Base-by-base conservation (phyloP, 2,113 vertebrate species). In the Nematolebias whitei region DNA sequence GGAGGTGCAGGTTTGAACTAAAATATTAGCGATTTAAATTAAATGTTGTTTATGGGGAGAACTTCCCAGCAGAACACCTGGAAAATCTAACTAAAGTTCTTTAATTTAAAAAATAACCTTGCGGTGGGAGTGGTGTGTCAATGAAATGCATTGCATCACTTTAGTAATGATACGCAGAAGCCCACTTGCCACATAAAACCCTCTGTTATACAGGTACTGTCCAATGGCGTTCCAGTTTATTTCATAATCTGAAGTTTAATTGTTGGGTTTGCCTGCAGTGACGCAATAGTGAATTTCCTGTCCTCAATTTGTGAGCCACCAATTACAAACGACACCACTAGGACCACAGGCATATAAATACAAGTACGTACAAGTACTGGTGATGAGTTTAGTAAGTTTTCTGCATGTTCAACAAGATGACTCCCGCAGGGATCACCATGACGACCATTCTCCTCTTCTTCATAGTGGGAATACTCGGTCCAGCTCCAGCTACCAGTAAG, bases 231-330 rank as follows among this genome's bases (percentile, higher is more conserved):
- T 13, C 12, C 76, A n/a, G 20, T 4, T 54, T 16, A 39, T 79
- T 58, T 74, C 59, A 19, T 24, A 55, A 78, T 60, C 47, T 65
- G 67, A 47, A 74, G 80, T 77, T 60, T 43, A 19, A 51, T 68
- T n/a, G 65, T 76, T 74, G 80, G 4, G 9, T 69, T 53, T 53
- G 16, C n/a, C 29, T 68, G 59, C 23, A 9, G 69, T 83, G 52
- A 43, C 62, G 57, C 54, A 66, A 38, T 9, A 59, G 12, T 73
- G 54, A 47, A 61, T 63, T 91, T 92, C 88, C 92, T 92, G 91
- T 89, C 78, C 90, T 68, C 80, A 76, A 84, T 88, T 85, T 73
- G 57, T 52, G 22, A 68, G 60, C 80, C 74, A 74, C 82, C 75
- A 7, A 48, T 2, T 35, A 29, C 3, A 6, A 68, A 78, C 72